Evolutionary conservation across 1,140 invertebrate species (phyloP), one percentile per base, ranked within the genome.

Genomic region (Macrotrachela quadricornifera): DNA sequence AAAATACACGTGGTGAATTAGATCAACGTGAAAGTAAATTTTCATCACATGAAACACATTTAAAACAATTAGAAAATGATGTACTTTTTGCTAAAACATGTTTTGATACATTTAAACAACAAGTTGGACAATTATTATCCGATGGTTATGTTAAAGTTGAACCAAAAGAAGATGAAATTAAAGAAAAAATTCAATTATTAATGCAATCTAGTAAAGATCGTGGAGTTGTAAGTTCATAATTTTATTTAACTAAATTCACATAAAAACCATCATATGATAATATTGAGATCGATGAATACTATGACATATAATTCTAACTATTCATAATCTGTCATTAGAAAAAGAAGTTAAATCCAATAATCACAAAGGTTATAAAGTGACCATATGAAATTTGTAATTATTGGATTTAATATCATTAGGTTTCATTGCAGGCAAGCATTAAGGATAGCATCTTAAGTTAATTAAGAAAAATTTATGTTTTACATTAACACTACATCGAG

Each of bases 91-190:
- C 58, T 21, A 45, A 59, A 15, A 60, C 57, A n/a, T 58, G 62
- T 50, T 60, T 60, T 49, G 46, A 51, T 10, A 46, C 59, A 11
- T 66, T 70, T 55, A 57, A 58, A 37, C 65, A 70, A 45, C 58
- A 64, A 47, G 38, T 70, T 1, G 61, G 63, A 1, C 54, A 56
- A 21, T 18, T 69, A 4, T 55, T 70, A 18, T 60, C 58, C 45
- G 59, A 64, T 14, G 45, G 54, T 12, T 61, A 60, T 54, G 43
- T 51, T 37, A 54, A 45, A 18, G 48, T 61, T 17, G 48, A 61
- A 17, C 57, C 59, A 10, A 60, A 56, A 21, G 65, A 69, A 44
- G 64, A 70, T 42, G 43, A 44, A 13, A 62, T 70, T 46, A 62
- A 59, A 48, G 61, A 63, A 21, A 57, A 57, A 37, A 59, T 68